Evolutionary conservation across 1,140 invertebrate species (phyloP).

Genomic region (Stenopsyche tienmushanensis): DNA sequence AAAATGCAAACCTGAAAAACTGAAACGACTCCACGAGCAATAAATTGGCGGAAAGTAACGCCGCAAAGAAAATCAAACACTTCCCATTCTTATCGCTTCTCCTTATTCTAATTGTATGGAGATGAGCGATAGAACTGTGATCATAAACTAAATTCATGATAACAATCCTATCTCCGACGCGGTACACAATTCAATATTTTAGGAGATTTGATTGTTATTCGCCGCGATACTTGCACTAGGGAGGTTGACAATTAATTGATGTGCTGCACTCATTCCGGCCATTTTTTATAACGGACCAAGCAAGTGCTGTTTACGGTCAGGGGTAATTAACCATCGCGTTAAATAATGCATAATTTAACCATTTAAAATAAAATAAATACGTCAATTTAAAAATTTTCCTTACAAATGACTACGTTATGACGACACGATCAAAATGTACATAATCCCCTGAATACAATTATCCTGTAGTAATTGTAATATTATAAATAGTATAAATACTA

Average conservation of each 20-base stretch:
- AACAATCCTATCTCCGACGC: background rate
- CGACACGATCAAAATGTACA: too few species aligned
- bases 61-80: background rate
- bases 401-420: too few species aligned
- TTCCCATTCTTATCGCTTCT: background rate
- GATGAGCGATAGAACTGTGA: background rate
- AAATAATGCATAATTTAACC: too few species aligned
- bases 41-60: background rate
- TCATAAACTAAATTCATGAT: background rate
- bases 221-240: background rate
- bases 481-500: too few species aligned
- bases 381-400: too few species aligned
- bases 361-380: too few species aligned
- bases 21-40: background rate
- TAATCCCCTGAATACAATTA: too few species aligned
- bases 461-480: too few species aligned
- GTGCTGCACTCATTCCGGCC: background rate
- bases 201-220: too few species aligned
- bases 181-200: too few species aligned
- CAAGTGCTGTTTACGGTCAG: too few species aligned
- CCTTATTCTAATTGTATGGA: background rate
- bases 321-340: too few species aligned
- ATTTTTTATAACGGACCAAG: slow-evolving; percentile 2
- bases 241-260: background rate
- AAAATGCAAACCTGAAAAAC: background rate